Evolutionary conservation across 2,888 invertebrate species (phyloP).

Genomic region (Bombylius discolor): DNA sequence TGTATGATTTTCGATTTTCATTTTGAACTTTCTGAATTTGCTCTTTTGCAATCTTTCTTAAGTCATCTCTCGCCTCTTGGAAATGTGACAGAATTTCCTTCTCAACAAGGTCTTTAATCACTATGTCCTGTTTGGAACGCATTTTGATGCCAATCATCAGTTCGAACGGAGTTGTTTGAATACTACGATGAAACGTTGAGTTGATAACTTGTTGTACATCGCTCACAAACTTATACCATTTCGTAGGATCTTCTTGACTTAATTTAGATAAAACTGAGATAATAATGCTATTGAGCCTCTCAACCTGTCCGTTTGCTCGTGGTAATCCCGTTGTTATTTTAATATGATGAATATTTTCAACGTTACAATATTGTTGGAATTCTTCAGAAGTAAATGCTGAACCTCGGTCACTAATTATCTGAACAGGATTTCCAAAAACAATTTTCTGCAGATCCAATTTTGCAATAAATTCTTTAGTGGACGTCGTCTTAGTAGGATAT

Average conservation of each 20-base stretch:
- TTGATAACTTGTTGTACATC: slow-evolving; percentile 14
- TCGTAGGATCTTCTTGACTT: neutral
- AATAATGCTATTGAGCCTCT: neutral
- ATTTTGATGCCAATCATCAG: slow-evolving; percentile 17
- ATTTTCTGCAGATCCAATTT: neutral
- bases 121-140: slow-evolving; percentile 15
- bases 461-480: neutral
- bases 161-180: slow-evolving; percentile 15
- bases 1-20: slow-evolving; percentile 6
- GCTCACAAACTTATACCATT: slow-evolving; percentile 19
- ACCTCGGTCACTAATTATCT: slow-evolving; percentile 29
- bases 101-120: slow-evolving; percentile 1
- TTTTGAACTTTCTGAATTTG: slow-evolving; percentile 3
- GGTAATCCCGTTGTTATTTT: slow-evolving; percentile 15
- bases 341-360: slow-evolving; percentile 20
- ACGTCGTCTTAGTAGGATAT: neutral
- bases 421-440: slow-evolving; percentile 13
- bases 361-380: slow-evolving; percentile 24
- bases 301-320: neutral
- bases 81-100: neutral
- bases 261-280: slow-evolving; percentile 4
- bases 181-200: slow-evolving; percentile 9
- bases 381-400: slow-evolving; percentile 25
- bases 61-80: neutral
- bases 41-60: neutral